Evolutionary conservation across 2,797 vertebrate genomes (phyloP).

Genomic region (Sebastes wilsoni): DNA sequence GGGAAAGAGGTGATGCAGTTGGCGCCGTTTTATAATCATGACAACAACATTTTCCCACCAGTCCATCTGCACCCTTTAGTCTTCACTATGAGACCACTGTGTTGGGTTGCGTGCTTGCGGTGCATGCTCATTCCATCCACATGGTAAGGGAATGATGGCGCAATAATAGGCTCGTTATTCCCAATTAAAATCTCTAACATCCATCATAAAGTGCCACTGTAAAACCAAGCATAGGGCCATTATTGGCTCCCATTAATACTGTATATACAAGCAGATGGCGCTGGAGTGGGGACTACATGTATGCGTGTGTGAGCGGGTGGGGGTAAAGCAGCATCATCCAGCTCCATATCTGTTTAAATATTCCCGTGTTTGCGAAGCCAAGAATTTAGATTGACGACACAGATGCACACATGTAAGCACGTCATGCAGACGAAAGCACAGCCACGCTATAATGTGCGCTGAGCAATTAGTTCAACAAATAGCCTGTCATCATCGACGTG

Average conservation of each 20-base stretch:
- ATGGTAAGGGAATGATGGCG: constrained; percentile 66
- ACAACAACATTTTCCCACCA: constrained; percentile 27
- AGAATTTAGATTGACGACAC: constrained; percentile 48
- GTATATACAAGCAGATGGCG: constrained; percentile 67
- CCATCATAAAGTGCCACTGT: constrained; percentile 77
- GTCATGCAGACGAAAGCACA: constrained; percentile 8
- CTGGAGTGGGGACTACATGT: constrained; percentile 34
- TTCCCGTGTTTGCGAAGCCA: constrained; percentile 30
- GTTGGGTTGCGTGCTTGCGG: not conserved
- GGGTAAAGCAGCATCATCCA: constrained; percentile 20
- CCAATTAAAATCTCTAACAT: constrained; percentile 79
- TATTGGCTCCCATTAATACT: constrained; percentile 78
- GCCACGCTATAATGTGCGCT: not conserved
- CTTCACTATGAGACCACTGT: not conserved
- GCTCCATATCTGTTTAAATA: constrained; percentile 43
- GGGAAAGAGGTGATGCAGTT: constrained; percentile 15
- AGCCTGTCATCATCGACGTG: constrained; percentile 5
- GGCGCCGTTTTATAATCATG: constrained; percentile 21
- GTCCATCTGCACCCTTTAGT: not conserved
- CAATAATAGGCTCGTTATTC: constrained; percentile 78
- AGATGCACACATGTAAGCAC: constrained; percentile 30
- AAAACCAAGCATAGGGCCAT: constrained; percentile 68
- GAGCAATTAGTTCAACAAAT: constrained; percentile 48
- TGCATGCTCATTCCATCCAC: constrained; percentile 47
- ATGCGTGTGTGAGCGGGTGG: not conserved